These are phyloP conservation scores for Alethe castanea DNA, from an alignment of 2,113 vertebrate species.

Conservation along the genomic window DNA sequence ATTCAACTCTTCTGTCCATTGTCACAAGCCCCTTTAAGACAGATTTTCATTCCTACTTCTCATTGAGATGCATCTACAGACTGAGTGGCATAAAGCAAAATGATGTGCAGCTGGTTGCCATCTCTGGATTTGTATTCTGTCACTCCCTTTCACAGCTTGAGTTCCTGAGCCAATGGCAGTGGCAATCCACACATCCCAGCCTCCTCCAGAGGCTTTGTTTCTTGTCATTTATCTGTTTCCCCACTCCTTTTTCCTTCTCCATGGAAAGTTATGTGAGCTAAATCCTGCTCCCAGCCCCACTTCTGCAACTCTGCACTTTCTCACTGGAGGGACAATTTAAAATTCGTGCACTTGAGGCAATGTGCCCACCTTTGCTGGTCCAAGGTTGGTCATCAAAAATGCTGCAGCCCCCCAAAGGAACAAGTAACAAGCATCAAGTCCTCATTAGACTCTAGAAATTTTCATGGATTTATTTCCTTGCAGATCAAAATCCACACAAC, in stretches of 20 bases:
- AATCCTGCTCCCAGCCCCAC: not conserved
- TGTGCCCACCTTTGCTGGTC: not conserved
- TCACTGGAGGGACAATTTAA: not conserved
- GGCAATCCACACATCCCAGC: not conserved
- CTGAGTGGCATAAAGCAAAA: not conserved
- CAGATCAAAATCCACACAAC: not conserved
- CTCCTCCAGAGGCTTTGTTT: not conserved
- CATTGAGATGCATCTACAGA: not conserved
- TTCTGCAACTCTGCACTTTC: not conserved
- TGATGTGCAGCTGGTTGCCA: not conserved
- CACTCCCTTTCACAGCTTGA: not conserved
- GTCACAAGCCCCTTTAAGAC: not conserved
- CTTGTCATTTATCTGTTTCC: not conserved
- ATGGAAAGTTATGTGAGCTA: accelerated
- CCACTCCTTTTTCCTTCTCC: not conserved
- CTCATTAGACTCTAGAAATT: not conserved
- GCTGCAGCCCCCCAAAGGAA: not conserved
- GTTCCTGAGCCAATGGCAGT: not conserved
- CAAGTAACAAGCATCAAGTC: not conserved
- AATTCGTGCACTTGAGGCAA: accelerated
- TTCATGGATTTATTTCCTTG: not conserved
- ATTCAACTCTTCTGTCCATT: not conserved
- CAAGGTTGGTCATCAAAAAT: not conserved
- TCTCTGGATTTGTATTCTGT: not conserved
- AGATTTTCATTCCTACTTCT: not conserved